Percentiles rank a stretch among this genome's conserved stretches.
Conservation (phyloP, 2,113 vertebrate species). For the Heptranchias perlo region DNA sequence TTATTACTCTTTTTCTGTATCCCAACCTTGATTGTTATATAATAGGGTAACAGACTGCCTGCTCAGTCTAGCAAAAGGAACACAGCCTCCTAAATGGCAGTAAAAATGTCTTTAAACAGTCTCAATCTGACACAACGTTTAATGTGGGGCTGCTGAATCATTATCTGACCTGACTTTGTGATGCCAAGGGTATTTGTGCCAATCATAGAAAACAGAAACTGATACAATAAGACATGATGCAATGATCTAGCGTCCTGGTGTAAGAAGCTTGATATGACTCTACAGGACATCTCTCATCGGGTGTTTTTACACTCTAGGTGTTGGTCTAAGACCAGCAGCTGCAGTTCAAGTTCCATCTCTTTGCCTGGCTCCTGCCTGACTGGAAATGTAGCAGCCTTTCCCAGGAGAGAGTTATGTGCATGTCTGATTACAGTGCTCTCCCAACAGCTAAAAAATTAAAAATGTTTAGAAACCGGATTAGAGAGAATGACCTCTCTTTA, state of each 20-base stretch:
- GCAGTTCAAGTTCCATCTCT: background rate
- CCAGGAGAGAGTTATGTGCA: background rate
- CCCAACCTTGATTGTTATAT: background rate
- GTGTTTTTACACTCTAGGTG: background rate
- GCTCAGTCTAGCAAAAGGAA: background rate
- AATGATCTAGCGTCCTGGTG: background rate
- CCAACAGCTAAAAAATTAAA: no score
- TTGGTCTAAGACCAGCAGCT: background rate
- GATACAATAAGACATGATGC: background rate
- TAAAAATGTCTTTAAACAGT: background rate
- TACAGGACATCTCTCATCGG: no score
- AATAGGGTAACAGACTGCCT: background rate
- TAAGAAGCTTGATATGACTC: background rate
- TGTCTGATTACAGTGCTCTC: background rate
- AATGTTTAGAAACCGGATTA: background rate
- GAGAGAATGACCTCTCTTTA: background rate
- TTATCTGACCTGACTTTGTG: background rate
- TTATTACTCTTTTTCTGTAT: background rate
- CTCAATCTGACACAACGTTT: background rate
- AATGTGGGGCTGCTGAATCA: background rate
- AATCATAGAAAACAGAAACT: background rate
- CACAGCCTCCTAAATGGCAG: background rate
- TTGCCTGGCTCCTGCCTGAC: background rate
- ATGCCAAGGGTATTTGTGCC: background rate
- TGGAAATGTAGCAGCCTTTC: background rate